Percentiles rank a stretch among this genome's conserved stretches.
Conservation (phyloP, 2,797 vertebrate species). For the Malurus splendens region DNA sequence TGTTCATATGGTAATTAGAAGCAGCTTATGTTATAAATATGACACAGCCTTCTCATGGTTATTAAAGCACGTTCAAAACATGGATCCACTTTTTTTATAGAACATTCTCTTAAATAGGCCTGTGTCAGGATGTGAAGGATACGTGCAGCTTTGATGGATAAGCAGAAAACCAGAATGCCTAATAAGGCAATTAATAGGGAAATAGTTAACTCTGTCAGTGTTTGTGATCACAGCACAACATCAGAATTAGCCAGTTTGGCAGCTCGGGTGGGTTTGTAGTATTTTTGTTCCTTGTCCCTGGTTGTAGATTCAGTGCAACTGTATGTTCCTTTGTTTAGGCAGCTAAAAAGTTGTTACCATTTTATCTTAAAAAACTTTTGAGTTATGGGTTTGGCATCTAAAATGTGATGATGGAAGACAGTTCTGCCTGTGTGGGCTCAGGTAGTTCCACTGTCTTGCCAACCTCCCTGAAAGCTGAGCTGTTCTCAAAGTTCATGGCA, state of each 20-base stretch:
- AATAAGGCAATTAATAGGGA: conserved; percentile 10
- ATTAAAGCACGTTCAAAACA: conserved; percentile 22
- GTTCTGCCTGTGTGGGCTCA: neutral
- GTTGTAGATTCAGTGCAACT: neutral
- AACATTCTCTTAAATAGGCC: neutral
- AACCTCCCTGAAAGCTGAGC: neutral
- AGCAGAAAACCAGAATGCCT: neutral
- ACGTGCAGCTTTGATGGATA: neutral
- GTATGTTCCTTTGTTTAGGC: neutral
- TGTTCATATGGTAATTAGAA: conserved; percentile 52
- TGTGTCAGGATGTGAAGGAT: neutral
- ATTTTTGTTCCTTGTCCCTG: neutral
- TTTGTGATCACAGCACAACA: neutral
- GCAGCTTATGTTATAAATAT: conserved; percentile 46
- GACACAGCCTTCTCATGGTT: conserved; percentile 7
- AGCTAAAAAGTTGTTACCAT: neutral
- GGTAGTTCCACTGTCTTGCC: neutral
- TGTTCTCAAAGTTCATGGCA: neutral
- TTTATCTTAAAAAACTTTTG: neutral
- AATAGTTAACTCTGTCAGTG: neutral
- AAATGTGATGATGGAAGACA: neutral
- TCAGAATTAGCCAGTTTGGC: neutral
- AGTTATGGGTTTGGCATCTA: neutral
- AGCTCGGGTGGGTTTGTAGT: neutral
- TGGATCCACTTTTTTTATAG: neutral